Percentiles rank a stretch among this genome's conserved stretches.
Evolutionary conservation across 1,140 invertebrate genomes (phyloP).

Genomic region (Arion vulgaris): DNA sequence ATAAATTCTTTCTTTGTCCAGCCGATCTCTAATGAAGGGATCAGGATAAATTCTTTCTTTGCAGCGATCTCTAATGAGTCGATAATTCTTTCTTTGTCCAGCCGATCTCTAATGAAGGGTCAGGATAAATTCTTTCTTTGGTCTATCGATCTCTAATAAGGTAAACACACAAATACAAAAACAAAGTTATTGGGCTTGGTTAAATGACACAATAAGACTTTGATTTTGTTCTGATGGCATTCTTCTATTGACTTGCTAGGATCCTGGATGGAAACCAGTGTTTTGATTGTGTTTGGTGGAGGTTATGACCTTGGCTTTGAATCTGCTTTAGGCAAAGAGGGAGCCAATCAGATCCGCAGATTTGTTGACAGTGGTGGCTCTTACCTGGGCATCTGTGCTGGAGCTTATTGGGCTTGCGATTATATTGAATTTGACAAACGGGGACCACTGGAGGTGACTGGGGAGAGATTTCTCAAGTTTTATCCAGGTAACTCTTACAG

Average conservation of each 20-base stretch:
- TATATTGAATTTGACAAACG: constrained; percentile 69
- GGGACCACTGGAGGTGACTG: constrained; percentile 66
- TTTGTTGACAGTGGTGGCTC: constrained; percentile 66
- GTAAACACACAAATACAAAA: too few relatives aligned
- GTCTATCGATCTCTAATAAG: too few relatives aligned
- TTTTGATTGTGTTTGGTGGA: constrained; percentile 67
- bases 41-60: too few relatives aligned
- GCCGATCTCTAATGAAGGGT: too few relatives aligned
- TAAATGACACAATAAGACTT: too few relatives aligned
- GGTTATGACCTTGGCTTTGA: constrained; percentile 70
- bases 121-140: too few relatives aligned
- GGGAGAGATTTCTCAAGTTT: constrained; percentile 64
- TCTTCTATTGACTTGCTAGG: constrained; percentile 14
- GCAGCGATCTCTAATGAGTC: too few relatives aligned
- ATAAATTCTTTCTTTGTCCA: too few relatives aligned
- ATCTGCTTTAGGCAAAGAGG: constrained; percentile 53
- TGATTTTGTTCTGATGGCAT: background rate
- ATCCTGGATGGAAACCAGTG: constrained; percentile 46
- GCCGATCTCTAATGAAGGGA: too few relatives aligned
- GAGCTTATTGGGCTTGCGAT: constrained; percentile 69
- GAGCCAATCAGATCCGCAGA: constrained; percentile 53
- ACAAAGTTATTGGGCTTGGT: too few relatives aligned
- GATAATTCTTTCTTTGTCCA: too few relatives aligned
- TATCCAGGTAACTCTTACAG: constrained; percentile 69
- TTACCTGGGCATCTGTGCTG: constrained; percentile 70